Evolutionary conservation across 1,140 invertebrate species (phyloP), one percentile per base, ranked within the genome.

Genomic region (Diorhabda sublineata): DNA sequence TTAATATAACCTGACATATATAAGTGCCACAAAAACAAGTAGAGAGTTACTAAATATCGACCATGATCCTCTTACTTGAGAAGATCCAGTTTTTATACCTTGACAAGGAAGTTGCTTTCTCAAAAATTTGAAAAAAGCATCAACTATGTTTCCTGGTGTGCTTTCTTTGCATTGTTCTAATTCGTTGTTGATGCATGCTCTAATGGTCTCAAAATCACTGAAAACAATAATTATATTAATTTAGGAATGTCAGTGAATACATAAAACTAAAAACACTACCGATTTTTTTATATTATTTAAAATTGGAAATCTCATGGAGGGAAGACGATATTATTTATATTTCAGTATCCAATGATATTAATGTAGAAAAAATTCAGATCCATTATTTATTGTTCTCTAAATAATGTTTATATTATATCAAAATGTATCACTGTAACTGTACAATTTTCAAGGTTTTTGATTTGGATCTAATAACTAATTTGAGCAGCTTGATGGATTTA

Each of bases 91-190:
- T 57, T 42, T 9, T 5, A 41, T 56, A 43, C 9, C 52, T 42
- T 45, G 56, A 77, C 92, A 93, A 0, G 90, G 90, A 7, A 89
- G 91, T 7, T 86, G 84, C 75, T 88, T 88, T 58, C 85, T 86
- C 1, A 92, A 83, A 68, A 88, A 92, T 59, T 88, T 90, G 74
- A 93, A 91, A 47, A 93, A 83, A 2, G 91, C 88, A 63, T 92
- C 90, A 0, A 91, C 84, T 42, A 94, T 87, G 74, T 94, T 94
- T 42, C 89, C 90, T 0, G 92, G 89, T 0, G 91, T 92, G 3
- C 90, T 89, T 71, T 92, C 87, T 0, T 80, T 74, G 73, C 92
- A 94, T 8, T 82, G 83, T 77, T 90, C 89, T 69, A 94, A 75
- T 44, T 85, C 84, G 2, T 77, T 76, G 3, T 92, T 86, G 0